Percentiles rank a stretch among this genome's conserved stretches.
Evolutionary conservation across 2,113 vertebrate genomes (phyloP).

Genomic region (Saiga tatarica): DNA sequence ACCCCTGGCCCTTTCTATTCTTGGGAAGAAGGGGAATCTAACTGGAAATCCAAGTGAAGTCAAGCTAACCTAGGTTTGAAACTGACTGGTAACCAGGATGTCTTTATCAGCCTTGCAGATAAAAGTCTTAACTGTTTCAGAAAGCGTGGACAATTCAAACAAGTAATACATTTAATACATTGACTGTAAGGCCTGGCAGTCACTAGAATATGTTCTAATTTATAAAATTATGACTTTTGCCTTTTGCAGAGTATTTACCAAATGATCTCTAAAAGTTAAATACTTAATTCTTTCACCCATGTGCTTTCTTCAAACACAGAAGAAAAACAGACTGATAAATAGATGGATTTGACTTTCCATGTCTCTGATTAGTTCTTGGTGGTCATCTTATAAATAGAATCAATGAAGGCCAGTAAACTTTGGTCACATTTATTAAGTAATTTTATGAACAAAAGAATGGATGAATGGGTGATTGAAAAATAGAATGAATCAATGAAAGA

Average conservation of each 20-base stretch:
- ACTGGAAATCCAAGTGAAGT: not conserved
- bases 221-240: not conserved
- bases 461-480: not conserved
- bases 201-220: not conserved
- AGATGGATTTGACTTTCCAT: not conserved
- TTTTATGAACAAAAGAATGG: not conserved
- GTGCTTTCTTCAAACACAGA: not conserved
- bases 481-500: not conserved
- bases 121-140: not conserved
- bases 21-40: not conserved
- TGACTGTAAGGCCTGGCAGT: not conserved
- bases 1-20: not conserved
- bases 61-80: not conserved
- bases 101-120: not conserved
- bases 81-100: not conserved
- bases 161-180: not conserved
- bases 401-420: not conserved
- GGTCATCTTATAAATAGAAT: not conserved
- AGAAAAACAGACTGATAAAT: not conserved
- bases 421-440: not conserved
- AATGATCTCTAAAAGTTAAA: constrained; percentile 47
- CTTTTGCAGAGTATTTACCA: constrained; percentile 7
- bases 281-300: constrained; percentile 41
- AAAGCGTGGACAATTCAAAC: not conserved
- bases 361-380: constrained; percentile 35